Evolutionary conservation across 2,888 invertebrate genomes (phyloP).

Genomic region (Hirtodrosophila cameraria): DNA sequence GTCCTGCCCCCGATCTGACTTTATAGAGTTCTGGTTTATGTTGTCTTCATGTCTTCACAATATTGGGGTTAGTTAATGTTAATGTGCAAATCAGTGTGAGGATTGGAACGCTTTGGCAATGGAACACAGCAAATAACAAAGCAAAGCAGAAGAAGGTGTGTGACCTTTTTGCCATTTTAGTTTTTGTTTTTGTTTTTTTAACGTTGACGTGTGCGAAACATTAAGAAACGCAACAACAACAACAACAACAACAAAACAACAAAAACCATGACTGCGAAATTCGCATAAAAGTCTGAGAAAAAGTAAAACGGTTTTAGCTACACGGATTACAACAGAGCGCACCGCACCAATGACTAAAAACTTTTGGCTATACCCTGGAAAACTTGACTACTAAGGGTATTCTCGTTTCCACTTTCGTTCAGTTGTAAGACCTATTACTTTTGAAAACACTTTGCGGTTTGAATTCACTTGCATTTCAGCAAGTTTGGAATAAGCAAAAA

Average conservation of each 20-base stretch:
- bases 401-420: too few relatives aligned
- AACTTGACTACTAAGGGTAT: background rate
- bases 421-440: too few relatives aligned
- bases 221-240: conserved; percentile 56
- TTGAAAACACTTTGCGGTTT: too few relatives aligned
- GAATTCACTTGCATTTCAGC: too few relatives aligned
- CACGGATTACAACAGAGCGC: conserved; percentile 61
- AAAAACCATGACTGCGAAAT: conserved; percentile 60
- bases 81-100: conserved; percentile 46
- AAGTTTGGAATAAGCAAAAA: too few relatives aligned
- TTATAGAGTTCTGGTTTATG: conserved; percentile 26
- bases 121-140: conserved; percentile 33
- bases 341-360: conserved; percentile 20
- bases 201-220: conserved; percentile 69
- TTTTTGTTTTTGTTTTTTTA: conserved; percentile 21
- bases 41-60: conserved; percentile 11
- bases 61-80: conserved; percentile 45
- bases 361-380: conserved; percentile 16
- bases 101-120: conserved; percentile 50
- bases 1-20: conserved; percentile 16
- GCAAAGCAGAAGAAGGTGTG: conserved; percentile 68
- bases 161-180: conserved; percentile 64
- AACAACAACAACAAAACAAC: conserved; percentile 36
- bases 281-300: conserved; percentile 72
- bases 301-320: conserved; percentile 64